Conservation (phyloP, 2,888 invertebrate genomes). For the Hypomecis atomaria region DNA sequence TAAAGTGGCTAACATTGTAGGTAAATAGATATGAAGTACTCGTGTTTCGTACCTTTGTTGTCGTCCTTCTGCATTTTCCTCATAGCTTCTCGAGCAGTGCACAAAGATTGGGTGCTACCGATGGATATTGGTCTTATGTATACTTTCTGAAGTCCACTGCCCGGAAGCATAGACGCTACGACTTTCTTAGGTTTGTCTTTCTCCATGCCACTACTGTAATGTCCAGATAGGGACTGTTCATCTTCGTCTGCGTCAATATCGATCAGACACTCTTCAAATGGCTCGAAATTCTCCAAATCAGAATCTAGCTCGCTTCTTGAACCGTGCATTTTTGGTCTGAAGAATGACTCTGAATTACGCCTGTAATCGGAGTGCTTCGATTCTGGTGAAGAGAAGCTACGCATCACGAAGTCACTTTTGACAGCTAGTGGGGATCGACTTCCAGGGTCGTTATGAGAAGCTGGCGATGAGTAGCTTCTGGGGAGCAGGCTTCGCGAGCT, state of each 20-base stretch:
- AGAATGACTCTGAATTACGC: constrained; percentile 70
- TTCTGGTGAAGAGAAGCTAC: constrained; percentile 77
- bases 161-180: constrained; percentile 70
- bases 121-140: constrained; percentile 67
- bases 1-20: background rate
- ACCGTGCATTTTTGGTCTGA: constrained; percentile 66
- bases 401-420: constrained; percentile 64
- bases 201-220: constrained; percentile 65
- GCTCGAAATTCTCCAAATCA: constrained; percentile 75
- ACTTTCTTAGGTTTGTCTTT: constrained; percentile 71
- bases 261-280: constrained; percentile 74
- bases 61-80: constrained; percentile 63
- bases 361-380: constrained; percentile 65
- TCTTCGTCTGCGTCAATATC: constrained; percentile 77
- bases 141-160: constrained; percentile 76
- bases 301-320: constrained; percentile 74
- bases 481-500: constrained; percentile 66
- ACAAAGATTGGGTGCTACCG: constrained; percentile 58
- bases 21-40: constrained; percentile 6
- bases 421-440: constrained; percentile 43
- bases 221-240: constrained; percentile 54
- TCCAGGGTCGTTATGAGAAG: constrained; percentile 62
- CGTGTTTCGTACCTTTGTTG: constrained; percentile 56
- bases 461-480: constrained; percentile 75
- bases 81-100: constrained; percentile 60